Percentiles rank a stretch among this genome's conserved stretches.
These are phyloP conservation scores for Tenthredo livida DNA, from an alignment of 2,888 invertebrate species.

Conservation along the genomic window DNA sequence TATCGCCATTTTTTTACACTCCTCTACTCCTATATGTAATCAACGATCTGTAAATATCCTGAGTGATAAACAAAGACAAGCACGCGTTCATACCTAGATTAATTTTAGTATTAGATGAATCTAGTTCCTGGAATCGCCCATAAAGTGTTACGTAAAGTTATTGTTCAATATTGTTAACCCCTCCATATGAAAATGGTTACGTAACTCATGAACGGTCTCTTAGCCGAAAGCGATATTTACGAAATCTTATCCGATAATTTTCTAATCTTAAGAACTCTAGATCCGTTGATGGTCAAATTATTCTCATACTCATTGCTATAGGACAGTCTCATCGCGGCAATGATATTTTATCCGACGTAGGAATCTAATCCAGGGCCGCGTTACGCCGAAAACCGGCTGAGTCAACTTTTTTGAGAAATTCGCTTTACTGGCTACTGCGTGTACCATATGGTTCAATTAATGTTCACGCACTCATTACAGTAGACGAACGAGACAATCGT, in stretches of 20 bases:
- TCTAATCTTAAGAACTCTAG: neutral
- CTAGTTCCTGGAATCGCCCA: neutral
- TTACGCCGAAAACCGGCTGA: neutral
- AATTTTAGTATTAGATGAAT: neutral
- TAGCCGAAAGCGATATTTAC: neutral
- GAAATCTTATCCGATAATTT: neutral
- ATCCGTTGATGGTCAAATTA: constrained; percentile 3
- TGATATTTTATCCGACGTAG: neutral
- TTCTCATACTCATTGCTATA: neutral
- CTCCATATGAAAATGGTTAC: neutral
- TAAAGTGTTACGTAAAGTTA: neutral
- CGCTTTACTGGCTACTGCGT: no score
- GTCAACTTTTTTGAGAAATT: neutral
- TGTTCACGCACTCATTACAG: no score
- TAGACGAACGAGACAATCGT: neutral
- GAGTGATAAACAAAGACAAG: neutral
- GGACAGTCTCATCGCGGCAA: neutral
- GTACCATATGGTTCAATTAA: no score
- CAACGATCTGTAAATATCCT: neutral
- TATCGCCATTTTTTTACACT: neutral
- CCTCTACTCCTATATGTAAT: neutral
- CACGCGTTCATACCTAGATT: no score
- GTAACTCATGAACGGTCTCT: neutral
- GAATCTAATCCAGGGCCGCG: neutral
- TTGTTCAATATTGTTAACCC: neutral